These are phyloP conservation scores for Tethya wilhelma DNA, from an alignment of 37 sponge, comb jelly and placozoan species.

Conservation along the genomic window DNA sequence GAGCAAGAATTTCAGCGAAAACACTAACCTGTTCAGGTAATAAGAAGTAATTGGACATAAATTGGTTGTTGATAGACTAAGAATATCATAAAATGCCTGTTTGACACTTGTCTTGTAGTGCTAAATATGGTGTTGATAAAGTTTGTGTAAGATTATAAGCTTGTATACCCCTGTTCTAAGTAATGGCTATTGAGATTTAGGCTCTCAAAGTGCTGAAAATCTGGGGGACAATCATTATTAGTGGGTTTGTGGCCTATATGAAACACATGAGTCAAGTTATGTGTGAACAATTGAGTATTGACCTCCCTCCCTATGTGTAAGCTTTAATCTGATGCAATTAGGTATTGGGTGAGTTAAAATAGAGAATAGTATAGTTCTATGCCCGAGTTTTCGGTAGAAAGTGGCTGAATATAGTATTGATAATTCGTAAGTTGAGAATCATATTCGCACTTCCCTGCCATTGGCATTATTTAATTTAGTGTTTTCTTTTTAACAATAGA, in stretches of 20 bases:
- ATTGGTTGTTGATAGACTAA: not conserved
- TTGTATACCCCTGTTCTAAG: not conserved
- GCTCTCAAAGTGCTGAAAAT: not conserved
- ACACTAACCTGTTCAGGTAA: not conserved
- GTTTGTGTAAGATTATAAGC: not conserved
- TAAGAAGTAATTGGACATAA: not conserved
- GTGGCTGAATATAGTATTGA: too few species aligned
- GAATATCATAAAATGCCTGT: not conserved
- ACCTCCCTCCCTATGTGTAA: too few species aligned
- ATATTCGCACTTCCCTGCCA: too few species aligned
- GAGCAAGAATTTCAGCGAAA: too few species aligned
- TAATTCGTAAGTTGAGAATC: too few species aligned
- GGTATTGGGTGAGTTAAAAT: too few species aligned
- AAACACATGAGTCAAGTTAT: not conserved
- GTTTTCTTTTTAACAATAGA: too few species aligned
- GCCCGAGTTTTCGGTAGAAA: too few species aligned
- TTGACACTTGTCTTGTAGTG: not conserved
- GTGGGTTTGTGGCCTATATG: not conserved
- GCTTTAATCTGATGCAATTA: too few species aligned
- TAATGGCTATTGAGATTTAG: not conserved
- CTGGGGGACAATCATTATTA: not conserved
- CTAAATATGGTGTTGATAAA: not conserved
- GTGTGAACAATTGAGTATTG: not conserved
- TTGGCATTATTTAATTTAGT: too few species aligned
- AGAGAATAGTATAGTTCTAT: too few species aligned